Base-by-base conservation (phyloP, 2,888 invertebrate species). In the Drosophila lutescens region DNA sequence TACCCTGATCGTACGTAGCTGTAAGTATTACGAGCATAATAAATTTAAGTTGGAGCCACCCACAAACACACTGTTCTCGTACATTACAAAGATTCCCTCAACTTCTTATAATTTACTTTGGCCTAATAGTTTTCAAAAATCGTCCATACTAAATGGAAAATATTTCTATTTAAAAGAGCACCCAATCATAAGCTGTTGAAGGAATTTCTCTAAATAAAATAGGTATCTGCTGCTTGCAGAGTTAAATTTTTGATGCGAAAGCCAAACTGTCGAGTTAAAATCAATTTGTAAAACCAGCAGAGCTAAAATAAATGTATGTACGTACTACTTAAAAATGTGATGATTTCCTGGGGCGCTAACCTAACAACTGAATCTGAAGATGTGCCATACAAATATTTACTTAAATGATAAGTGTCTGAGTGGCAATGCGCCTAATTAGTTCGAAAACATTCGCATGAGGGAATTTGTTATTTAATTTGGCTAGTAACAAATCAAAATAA, bases 21-120 rank as follows among this genome's bases (percentile, higher is more conserved):
- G 60, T 83, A 83, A 88, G 89, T 86, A 83, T 84, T 78, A 74
- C 80, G 78, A 80, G 70, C 87, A 66, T 86, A 86, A 83, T 86
- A 84, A 75, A 83, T 56, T 62, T 83, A 88, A 86, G 81, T 86
- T 81, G 74, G 74, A 83, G 83, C 60, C 88, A 85, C 79, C 77
- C 55, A 70, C 38, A 26, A 41, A 40, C 51, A 44, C 44, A 54
- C 46, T 56, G 65, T 57, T 63, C 66, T 46, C 40, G 66, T 73
- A 44, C 53, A 23, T 47, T 32, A 20, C 38, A 41, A 32, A 20
- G 59, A 15, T 59, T 41, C 59, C 40, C 17, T 59, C 59, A 58
- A 58, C 40, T 32, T n/a, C 20, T 58, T 58, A 58, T 32, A 20
- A 32, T 59, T 40, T 41, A 13, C 23, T 13, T 34, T 30, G 13